Conservation (phyloP, 1,140 invertebrate genomes). For the Capitella teleta region DNA sequence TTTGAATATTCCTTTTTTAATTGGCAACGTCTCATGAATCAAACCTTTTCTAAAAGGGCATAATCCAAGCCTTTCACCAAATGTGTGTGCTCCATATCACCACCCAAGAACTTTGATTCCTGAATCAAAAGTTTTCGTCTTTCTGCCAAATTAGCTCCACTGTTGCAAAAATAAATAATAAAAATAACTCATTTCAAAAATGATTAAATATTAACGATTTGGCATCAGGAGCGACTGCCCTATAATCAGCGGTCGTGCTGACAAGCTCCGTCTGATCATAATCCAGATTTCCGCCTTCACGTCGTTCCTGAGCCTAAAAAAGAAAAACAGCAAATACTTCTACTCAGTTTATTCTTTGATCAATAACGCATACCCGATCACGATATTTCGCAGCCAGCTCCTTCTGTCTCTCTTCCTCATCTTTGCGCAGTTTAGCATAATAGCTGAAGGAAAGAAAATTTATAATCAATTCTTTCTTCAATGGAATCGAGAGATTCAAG, state of each 20-base stretch:
- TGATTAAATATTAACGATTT: slow-evolving; percentile 57
- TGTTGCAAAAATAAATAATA: slow-evolving; percentile 13
- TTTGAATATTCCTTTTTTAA: too few species aligned
- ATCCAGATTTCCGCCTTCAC: slow-evolving; percentile 74
- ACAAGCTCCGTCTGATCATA: slow-evolving; percentile 71
- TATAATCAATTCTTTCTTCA: too few species aligned
- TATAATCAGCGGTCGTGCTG: slow-evolving; percentile 76
- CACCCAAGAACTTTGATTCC: slow-evolving; percentile 98
- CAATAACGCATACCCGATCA: slow-evolving; percentile 51
- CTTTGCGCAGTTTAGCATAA: slow-evolving; percentile 87
- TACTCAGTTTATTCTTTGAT: not conserved
- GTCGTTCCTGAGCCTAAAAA: slow-evolving; percentile 66
- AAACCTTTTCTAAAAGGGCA: slow-evolving; percentile 91
- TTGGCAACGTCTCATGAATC: too few species aligned
- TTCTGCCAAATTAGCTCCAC: slow-evolving; percentile 80
- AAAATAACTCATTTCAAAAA: not conserved
- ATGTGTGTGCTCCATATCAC: slow-evolving; percentile 99
- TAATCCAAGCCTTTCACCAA: slow-evolving; percentile 99
- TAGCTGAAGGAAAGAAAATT: slow-evolving; percentile 48
- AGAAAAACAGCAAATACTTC: not conserved
- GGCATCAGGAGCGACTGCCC: slow-evolving; percentile 87
- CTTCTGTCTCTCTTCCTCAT: slow-evolving; percentile 89
- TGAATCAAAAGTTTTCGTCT: slow-evolving; percentile 89
- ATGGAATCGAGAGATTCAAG: too few species aligned
- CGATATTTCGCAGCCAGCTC: slow-evolving; percentile 91